phyloP scores from a whole-genome alignment of 2,888 invertebrate genomes.

The Ennomos erosarius region DNA sequence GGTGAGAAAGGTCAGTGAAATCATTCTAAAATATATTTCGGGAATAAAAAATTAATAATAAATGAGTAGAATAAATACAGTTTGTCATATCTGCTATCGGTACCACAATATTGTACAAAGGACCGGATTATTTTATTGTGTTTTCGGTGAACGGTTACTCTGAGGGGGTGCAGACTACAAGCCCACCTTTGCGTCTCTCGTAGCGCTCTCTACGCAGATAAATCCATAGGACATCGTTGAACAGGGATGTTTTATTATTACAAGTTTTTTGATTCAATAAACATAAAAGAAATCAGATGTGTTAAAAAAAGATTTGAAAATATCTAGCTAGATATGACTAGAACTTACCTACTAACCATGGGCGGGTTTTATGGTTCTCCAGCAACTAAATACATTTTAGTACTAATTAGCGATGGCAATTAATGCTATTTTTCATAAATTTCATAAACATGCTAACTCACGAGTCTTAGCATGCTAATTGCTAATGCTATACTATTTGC shows the following conservation, averaged over 20 bases:
- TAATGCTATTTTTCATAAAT: no score
- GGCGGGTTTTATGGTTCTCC: no score
- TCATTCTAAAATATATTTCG: no score
- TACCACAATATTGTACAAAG: slow-evolving; percentile 64
- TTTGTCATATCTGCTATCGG: slow-evolving; percentile 43
- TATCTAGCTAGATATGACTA: not conserved
- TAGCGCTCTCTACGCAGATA: slow-evolving; percentile 23
- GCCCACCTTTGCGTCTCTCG: slow-evolving; percentile 41
- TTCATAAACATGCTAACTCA: no score
- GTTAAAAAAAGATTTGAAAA: slow-evolving; percentile 19
- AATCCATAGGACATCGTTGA: slow-evolving; percentile 28
- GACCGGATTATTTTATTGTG: slow-evolving; percentile 80
- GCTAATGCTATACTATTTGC: no score
- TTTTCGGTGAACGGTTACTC: slow-evolving; percentile 64
- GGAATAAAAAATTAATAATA: no score
- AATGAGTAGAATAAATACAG: no score
- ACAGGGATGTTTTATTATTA: slow-evolving; percentile 28
- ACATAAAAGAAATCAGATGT: not conserved
- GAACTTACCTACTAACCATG: no score
- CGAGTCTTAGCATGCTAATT: no score
- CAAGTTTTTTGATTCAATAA: slow-evolving; percentile 21
- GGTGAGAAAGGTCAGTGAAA: no score
- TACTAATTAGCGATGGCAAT: no score
- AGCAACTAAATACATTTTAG: no score
- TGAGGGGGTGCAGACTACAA: slow-evolving; percentile 51